These are phyloP conservation scores for Heterodera filipjevi DNA, from an alignment of 2,888 invertebrate genomes.

Conservation along the genomic window DNA sequence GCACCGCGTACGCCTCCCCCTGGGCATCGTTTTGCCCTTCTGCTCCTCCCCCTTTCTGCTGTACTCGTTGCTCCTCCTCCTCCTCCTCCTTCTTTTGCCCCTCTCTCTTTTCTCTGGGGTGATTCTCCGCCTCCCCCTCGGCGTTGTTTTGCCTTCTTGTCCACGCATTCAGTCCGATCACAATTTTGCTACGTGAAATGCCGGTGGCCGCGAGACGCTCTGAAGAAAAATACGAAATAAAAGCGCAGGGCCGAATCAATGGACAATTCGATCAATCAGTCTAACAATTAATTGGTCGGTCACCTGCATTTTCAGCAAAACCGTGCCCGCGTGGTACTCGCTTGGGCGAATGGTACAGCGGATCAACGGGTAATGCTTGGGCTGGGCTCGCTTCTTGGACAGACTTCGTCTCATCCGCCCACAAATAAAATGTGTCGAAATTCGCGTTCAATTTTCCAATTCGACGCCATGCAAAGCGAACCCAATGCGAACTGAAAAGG, in stretches of 20 bases:
- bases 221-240: neutral
- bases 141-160: constrained; percentile 36
- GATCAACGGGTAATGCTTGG: constrained; percentile 36
- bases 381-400: neutral
- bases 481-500: constrained; percentile 3
- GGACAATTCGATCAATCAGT: neutral
- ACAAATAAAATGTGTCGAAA: constrained; percentile 41
- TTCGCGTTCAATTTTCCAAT: constrained; percentile 31
- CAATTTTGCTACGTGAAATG: constrained; percentile 36
- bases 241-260: neutral
- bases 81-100: neutral
- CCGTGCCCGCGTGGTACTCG: neutral
- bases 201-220: constrained; percentile 32
- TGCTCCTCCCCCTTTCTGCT: too few relatives aligned
- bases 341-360: constrained; percentile 28
- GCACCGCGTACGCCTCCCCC: too few relatives aligned
- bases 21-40: neutral
- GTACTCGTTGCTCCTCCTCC: neutral
- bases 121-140: neutral
- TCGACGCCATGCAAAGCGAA: constrained; percentile 20
- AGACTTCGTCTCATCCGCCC: constrained; percentile 37
- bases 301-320: constrained; percentile 14
- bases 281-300: neutral
- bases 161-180: constrained; percentile 43
- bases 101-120: neutral